Percentiles rank a stretch among this genome's conserved stretches.
These are phyloP conservation scores for Idaea dimidiata DNA, from an alignment of 2,888 invertebrate genomes.

Conservation along the genomic window DNA sequence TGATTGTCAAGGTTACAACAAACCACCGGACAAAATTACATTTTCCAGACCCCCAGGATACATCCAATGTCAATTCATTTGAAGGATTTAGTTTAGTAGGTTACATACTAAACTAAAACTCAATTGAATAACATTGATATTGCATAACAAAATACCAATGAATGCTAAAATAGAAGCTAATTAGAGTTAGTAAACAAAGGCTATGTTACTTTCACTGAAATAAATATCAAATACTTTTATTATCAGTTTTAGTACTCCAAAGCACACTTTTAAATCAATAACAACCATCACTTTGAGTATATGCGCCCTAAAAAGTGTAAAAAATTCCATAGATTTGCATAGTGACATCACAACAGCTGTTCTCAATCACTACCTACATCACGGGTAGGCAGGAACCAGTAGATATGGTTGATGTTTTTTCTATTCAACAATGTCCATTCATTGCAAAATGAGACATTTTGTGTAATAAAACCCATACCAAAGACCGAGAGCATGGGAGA, in stretches of 20 bases:
- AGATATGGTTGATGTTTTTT: no score
- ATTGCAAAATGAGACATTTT: neutral
- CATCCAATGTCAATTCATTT: neutral
- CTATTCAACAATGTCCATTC: no score
- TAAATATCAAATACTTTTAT: neutral
- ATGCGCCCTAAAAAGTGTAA: constrained; percentile 4
- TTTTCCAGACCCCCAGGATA: neutral
- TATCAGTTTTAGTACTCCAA: neutral
- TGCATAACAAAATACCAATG: constrained; percentile 2
- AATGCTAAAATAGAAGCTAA: neutral
- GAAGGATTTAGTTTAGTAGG: neutral
- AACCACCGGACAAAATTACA: neutral
- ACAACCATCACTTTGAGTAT: constrained; percentile 4
- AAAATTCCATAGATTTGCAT: constrained; percentile 13
- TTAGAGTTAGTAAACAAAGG: neutral
- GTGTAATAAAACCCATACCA: constrained; percentile 20
- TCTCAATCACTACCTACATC: constrained; percentile 7
- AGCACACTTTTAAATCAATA: neutral
- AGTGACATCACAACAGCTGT: constrained; percentile 24
- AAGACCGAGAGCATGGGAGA: constrained; percentile 55
- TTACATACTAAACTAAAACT: neutral
- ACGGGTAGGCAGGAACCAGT: neutral
- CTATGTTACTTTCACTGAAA: neutral
- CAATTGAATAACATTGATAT: neutral
- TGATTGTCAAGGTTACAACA: no score